These are phyloP conservation scores for Lepidothrix coronata DNA, from an alignment of 2,113 vertebrate species.

Conservation along the genomic window DNA sequence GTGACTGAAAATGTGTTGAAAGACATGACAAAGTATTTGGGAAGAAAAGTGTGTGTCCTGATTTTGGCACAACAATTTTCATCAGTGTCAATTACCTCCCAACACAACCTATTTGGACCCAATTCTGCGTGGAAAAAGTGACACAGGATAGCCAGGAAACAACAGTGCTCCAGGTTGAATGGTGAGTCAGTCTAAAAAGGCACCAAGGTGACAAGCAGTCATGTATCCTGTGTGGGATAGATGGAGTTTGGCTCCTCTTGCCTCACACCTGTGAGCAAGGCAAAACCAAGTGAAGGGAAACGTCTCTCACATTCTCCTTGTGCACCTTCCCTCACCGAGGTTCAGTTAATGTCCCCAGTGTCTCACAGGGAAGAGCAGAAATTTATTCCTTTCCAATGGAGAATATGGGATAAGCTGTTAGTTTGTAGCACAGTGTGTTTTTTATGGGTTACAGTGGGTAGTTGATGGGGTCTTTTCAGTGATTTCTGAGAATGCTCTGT, in stretches of 20 bases:
- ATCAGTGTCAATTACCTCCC: neutral
- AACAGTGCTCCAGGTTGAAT: rapidly evolving
- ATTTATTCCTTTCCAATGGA: neutral
- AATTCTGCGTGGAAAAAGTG: neutral
- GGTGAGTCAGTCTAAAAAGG: neutral
- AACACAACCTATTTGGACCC: neutral
- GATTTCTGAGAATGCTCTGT: neutral
- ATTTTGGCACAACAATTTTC: conserved; percentile 28
- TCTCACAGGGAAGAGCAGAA: neutral
- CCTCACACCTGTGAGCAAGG: neutral
- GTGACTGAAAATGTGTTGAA: conserved; percentile 57
- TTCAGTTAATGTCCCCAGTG: neutral
- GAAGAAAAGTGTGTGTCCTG: neutral
- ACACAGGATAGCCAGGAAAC: neutral
- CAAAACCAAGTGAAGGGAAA: neutral
- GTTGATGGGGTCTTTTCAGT: neutral
- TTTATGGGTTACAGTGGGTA: neutral
- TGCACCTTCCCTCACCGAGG: neutral
- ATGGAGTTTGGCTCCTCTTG: neutral
- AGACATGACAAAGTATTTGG: conserved; percentile 40
- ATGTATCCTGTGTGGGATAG: neutral
- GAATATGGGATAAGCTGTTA: neutral
- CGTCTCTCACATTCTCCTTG: rapidly evolving
- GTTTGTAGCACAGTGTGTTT: neutral
- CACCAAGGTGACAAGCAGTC: neutral